Evolutionary conservation across 2,888 invertebrate genomes (phyloP).

Genomic region (Pristionchus maxplancki): DNA sequence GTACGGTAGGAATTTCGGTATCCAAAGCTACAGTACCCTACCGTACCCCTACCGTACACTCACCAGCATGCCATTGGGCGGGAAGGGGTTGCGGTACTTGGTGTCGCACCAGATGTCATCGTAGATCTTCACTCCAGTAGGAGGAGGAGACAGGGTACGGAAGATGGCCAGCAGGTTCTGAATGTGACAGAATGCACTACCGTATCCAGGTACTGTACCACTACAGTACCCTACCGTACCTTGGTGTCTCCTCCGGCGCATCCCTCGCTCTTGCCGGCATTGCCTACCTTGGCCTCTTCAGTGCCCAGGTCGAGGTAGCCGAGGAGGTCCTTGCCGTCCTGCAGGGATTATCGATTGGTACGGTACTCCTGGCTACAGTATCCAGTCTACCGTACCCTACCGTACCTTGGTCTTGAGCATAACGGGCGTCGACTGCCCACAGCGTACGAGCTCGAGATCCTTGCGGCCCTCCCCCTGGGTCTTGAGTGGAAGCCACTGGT

Average conservation of each 20-base stretch:
- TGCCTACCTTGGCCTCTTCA: slow-evolving; percentile 62
- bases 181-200: too few relatives aligned
- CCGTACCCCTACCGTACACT: neutral
- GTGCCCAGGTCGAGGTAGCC: slow-evolving; percentile 64
- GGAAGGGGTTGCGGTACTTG: slow-evolving; percentile 65
- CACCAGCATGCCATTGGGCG: slow-evolving; percentile 59
- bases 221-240: slow-evolving; percentile 14
- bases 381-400: neutral
- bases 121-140: slow-evolving; percentile 66
- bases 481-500: slow-evolving; percentile 68
- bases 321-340: slow-evolving; percentile 60
- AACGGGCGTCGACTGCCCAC: slow-evolving; percentile 68
- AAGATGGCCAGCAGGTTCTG: slow-evolving; percentile 63
- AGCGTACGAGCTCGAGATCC: slow-evolving; percentile 58
- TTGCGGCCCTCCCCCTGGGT: slow-evolving; percentile 49
- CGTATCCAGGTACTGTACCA: too few relatives aligned
- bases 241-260: slow-evolving; percentile 61
- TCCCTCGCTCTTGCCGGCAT: slow-evolving; percentile 62
- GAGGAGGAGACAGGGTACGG: slow-evolving; percentile 66
- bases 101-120: slow-evolving; percentile 68
- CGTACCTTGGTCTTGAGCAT: slow-evolving; percentile 58
- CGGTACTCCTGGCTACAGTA: neutral
- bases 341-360: neutral
- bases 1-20: too few relatives aligned
- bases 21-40: too few relatives aligned